Base-by-base conservation (phyloP, 2,113 vertebrate genomes). In the Microtus richardsoni region DNA sequence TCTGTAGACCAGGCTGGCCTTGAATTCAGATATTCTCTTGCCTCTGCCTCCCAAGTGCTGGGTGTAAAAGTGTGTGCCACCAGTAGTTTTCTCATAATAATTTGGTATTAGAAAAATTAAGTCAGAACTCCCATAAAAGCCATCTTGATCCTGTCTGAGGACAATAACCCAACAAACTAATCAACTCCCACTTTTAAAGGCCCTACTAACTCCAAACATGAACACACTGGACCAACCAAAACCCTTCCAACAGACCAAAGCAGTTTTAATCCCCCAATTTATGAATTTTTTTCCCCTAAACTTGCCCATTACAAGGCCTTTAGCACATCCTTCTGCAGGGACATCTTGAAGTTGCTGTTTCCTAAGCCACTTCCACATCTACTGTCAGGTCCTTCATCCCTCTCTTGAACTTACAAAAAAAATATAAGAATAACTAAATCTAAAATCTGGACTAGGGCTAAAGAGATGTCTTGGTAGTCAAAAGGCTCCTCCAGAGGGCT, bases 351-450 rank as follows among this genome's bases (percentile, higher is more conserved):
- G 39, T 84, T 80, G 24, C 26, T 86, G 24, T 71, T 92, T 92
- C 30, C 60, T 58, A 36, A 52, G 17, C 13, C 26, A 89, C 28
- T 90, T 90, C 74, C 47, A 94, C 4, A 60, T 47, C 54, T 52
- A 77, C n/a, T 88, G 44, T 86, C 47, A 83, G 62, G 8, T 58
- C 74, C 39, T 95, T 79, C 39, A 39, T 44, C 30, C 19, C 19
- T 87, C 83, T 93, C 75, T 91, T 86, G 54, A 92, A 47, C 33
- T 86, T 78, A 94, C 47, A n/a, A 47, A 93, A 95, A 17, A 92
- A 89, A 86, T 26, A 86, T 3, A 30, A 26, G 82, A 80, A 9
- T 84, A 39, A 41, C 84, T 91, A 66, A 75, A 44, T 44, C n/a
- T 75, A 77, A 97, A 95, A 89, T 87, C 60, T 36, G 93, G 54